phyloP scores from a whole-genome alignment of 2,797 vertebrate species.

The Tenualosa thibaudeaui region DNA sequence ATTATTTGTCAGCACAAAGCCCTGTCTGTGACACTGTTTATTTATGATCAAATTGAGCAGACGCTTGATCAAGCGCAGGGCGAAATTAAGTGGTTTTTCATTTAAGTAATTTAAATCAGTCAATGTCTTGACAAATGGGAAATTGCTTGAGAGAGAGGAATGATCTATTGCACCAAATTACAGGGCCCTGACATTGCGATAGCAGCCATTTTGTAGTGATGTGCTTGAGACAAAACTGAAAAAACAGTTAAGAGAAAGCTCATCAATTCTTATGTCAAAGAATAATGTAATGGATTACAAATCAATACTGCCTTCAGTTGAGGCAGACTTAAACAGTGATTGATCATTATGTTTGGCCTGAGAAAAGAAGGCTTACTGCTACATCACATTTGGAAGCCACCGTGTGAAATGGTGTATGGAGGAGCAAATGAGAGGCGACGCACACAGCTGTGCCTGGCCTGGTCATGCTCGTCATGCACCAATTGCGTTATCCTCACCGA shows the following conservation, averaged over 20 bases:
- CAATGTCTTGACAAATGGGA: conserved; percentile 38
- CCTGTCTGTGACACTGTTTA: background rate
- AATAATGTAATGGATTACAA: background rate
- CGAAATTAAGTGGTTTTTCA: conserved; percentile 37
- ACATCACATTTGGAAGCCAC: background rate
- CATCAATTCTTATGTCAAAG: background rate
- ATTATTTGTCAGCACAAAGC: conserved; percentile 36
- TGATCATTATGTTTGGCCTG: conserved; percentile 9
- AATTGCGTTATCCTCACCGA: background rate
- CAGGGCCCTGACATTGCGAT: background rate
- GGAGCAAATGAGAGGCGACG: background rate
- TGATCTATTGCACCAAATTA: background rate
- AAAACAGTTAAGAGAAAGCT: background rate
- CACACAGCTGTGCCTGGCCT: background rate
- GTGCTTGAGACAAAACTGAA: background rate
- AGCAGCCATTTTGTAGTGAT: background rate
- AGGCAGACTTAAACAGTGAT: background rate
- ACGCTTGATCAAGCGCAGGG: background rate
- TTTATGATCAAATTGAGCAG: conserved; percentile 34
- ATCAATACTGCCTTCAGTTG: background rate
- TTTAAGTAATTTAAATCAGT: conserved; percentile 38
- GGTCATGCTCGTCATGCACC: background rate
- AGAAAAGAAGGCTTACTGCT: background rate
- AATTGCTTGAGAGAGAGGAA: conserved; percentile 31
- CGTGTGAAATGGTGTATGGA: background rate